Evolutionary conservation across 2,113 vertebrate species (phyloP), one percentile per base, ranked within the genome.

Genomic region (Apistogramma diplotaenia): DNA sequence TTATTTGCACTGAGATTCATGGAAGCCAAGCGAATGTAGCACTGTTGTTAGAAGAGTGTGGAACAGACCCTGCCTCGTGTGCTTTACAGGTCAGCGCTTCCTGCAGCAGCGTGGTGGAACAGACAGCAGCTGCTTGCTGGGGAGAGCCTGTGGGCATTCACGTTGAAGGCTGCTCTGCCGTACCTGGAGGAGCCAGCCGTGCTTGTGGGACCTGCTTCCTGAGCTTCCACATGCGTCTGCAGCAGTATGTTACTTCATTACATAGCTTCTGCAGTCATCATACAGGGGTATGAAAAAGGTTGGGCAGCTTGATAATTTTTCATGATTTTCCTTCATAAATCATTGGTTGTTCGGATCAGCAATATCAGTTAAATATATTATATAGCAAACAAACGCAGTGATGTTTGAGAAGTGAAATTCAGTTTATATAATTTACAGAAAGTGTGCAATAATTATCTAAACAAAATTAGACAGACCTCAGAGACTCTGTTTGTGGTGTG

Each of bases 121-220:
- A 84, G 85, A 23, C 78, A 89, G 0, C 78, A 78, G 16, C 90
- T 95, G 81, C 89, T 82, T 8, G 89, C 92, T 2, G 76, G 43
- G 27, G 95, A 97, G 71, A 84, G 60, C 19, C 33, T 94, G 9
- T 97, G 97, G 96, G 80, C 82, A 3, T 51, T 90, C 54, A 84
- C 94, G 1, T 73, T 97, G 74, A 91, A 78, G 83, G 76, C 90
- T 61, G 83, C 92, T 21, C 74, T 83, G 75, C 90, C 89, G 1
- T 31, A 90, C 56, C 61, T 91, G 13, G 84, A 82, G 0, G 15
- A 73, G 21, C 56, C 86, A 53, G n/a, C n/a, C n/a, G n/a, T n/a
- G n/a, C n/a, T 29, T 9, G 37, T 93, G 93, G 89, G 88, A 88
- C 74, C 74, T 18, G 4, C 79, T 96, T 77, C 94, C 95, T 62